Evolutionary conservation across 2,888 invertebrate genomes (phyloP), one percentile per base, ranked within the genome.

Genomic region (Ichneumoninae sp.): DNA sequence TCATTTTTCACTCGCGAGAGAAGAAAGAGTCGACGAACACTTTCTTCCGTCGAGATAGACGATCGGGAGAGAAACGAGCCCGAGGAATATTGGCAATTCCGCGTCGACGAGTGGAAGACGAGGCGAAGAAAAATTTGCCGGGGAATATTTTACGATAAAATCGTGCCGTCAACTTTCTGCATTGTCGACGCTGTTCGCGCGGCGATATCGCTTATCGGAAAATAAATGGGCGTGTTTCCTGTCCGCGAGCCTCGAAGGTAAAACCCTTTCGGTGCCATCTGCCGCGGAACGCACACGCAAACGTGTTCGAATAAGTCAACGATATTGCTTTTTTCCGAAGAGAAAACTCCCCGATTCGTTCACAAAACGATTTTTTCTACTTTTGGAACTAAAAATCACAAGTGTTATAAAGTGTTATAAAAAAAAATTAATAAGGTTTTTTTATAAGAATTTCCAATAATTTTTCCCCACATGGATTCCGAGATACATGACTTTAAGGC

Each of bases 41-140:
- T 75, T 65, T 75, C 50, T 75, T 75, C 74, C 74, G 50, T 75
- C 65, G 22, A 47, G 74, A 75, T 52, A 47, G 74, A 65, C 65
- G 63, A 75, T 50, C 50, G 63, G 19, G 8, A 52, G 44, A 63
- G 63, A 75, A 65, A 75, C 74, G 74, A 65, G 63, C 50, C 52
- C 63, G 47, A 65, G 33, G 13, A 65, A 33, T 33, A 75, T 75
- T 33, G 65, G 13, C 33, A 19, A 60, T 50, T 50, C 65, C 19
- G 26, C 22, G 47, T 74, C 63, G 44, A 47, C 47, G 30, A 74
- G 73, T 26, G 26, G 47, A 63, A 26, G 47, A 74, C 30, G 30
- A 69, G 44, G 44, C 3, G 7, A 57, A 57, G n/a, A n/a, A 30
- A 16, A 70, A 36, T 6, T 50, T 47, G 47, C 30, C 30, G 30